Conservation (phyloP, 2,888 invertebrate genomes). For the Merodon equestris region DNA sequence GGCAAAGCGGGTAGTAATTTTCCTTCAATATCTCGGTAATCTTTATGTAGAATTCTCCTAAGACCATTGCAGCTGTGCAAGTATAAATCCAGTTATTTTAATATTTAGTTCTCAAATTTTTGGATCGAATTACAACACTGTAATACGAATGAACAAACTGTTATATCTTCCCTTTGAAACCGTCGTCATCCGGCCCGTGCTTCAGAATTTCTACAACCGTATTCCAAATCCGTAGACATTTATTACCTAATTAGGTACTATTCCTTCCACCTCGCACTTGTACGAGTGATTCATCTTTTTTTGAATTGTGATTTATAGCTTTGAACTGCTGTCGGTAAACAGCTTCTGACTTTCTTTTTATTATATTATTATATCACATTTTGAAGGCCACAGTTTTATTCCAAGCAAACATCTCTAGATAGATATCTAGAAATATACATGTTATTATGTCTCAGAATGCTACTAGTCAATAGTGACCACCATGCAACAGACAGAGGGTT, state of each 20-base stretch:
- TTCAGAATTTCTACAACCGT: slow-evolving; percentile 29
- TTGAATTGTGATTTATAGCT: slow-evolving; percentile 54
- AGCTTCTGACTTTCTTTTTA: slow-evolving; percentile 15
- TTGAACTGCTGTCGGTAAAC: slow-evolving; percentile 37
- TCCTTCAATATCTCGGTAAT: too few relatives aligned
- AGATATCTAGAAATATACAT: neutral
- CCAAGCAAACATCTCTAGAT: too few relatives aligned
- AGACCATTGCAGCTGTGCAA: too few relatives aligned
- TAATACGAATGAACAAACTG: neutral
- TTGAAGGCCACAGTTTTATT: neutral
- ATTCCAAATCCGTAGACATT: slow-evolving; percentile 47
- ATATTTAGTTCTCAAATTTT: too few relatives aligned
- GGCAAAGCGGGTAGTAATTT: too few relatives aligned
- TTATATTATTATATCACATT: slow-evolving; percentile 36
- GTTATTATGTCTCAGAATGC: slow-evolving; percentile 26
- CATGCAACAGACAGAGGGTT: slow-evolving; percentile 3
- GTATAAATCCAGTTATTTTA: too few relatives aligned
- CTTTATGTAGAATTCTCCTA: too few relatives aligned
- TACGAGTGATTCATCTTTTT: slow-evolving; percentile 29
- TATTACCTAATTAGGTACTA: slow-evolving; percentile 63
- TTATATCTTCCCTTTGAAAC: slow-evolving; percentile 3
- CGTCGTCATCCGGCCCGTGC: slow-evolving; percentile 63
- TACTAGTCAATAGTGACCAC: slow-evolving; percentile 44
- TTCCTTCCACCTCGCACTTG: slow-evolving; percentile 32
- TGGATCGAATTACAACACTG: too few relatives aligned